A percentile compares a stretch with the other conserved stretches of the same genome.
Conservation (phyloP, 2,888 invertebrate species). For the Hoplodrina ambigua region DNA sequence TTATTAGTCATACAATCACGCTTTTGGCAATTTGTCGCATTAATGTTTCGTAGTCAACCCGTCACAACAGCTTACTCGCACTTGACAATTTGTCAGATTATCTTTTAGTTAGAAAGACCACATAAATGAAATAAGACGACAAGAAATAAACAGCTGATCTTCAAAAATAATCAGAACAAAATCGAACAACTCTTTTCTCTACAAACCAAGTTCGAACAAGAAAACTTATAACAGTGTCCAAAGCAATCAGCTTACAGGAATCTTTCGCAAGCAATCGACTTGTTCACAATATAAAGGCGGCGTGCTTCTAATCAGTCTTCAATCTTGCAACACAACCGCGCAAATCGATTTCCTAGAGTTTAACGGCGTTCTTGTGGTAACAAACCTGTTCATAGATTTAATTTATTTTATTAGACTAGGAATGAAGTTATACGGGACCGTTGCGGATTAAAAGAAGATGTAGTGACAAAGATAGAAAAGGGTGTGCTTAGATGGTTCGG, state of each 20-base stretch:
- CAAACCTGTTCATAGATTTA: constrained; percentile 3
- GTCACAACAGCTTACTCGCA: too few relatives aligned
- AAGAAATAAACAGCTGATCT: background rate
- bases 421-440: too few relatives aligned
- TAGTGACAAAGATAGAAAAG: too few relatives aligned
- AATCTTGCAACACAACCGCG: constrained; percentile 53
- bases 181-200: background rate
- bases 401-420: too few relatives aligned
- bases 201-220: background rate
- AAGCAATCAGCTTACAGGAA: constrained; percentile 32
- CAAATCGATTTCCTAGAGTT: constrained; percentile 69
- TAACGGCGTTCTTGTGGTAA: constrained; percentile 23
- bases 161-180: background rate
- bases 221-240: constrained; percentile 16
- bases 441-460: too few relatives aligned
- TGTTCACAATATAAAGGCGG: constrained; percentile 35
- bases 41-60: too few relatives aligned
- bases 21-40: too few relatives aligned
- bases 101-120: too few relatives aligned
- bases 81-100: too few relatives aligned
- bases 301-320: constrained; percentile 57
- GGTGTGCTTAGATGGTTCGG: too few relatives aligned
- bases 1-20: too few relatives aligned
- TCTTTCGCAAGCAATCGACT: constrained; percentile 40
- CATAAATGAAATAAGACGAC: background rate